Percentiles rank a stretch among this genome's conserved stretches.
Conservation (phyloP, 2,888 invertebrate species). For the Nephrotoma flavescens region DNA sequence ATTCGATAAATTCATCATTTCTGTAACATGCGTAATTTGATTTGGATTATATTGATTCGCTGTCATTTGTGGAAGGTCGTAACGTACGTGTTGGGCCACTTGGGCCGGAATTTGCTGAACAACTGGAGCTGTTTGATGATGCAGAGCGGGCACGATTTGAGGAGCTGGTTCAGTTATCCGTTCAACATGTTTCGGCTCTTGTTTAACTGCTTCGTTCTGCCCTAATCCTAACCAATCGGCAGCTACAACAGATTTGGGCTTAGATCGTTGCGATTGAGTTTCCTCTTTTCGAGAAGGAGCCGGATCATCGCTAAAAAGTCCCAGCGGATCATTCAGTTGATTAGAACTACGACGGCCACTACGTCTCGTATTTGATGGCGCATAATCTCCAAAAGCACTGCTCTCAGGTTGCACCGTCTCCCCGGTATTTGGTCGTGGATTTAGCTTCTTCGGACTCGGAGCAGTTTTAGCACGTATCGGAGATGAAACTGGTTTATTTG, state of each 20-base stretch:
- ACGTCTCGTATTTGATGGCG: constrained; percentile 24
- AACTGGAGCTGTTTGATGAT: neutral
- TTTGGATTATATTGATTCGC: neutral
- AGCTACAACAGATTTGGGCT: constrained; percentile 17
- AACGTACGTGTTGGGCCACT: neutral
- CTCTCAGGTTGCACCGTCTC: constrained; percentile 17
- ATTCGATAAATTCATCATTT: constrained; percentile 14
- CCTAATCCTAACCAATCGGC: constrained; percentile 29
- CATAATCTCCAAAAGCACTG: constrained; percentile 15
- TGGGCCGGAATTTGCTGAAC: neutral
- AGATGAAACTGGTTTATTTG: constrained; percentile 13
- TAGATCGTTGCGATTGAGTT: neutral
- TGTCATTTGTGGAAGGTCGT: neutral
- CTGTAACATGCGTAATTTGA: neutral
- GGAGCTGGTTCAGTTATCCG: neutral
- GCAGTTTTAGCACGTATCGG: constrained; percentile 13
- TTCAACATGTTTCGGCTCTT: neutral
- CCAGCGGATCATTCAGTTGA: constrained; percentile 17
- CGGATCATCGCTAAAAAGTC: constrained; percentile 12
- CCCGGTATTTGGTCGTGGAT: constrained; percentile 27
- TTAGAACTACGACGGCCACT: constrained; percentile 23
- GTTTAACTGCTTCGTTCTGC: neutral
- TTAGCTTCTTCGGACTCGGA: constrained; percentile 5
- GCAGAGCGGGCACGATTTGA: neutral
- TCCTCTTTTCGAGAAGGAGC: neutral